Conservation (phyloP, 2,888 invertebrate species). For the Diploptera punctata region DNA sequence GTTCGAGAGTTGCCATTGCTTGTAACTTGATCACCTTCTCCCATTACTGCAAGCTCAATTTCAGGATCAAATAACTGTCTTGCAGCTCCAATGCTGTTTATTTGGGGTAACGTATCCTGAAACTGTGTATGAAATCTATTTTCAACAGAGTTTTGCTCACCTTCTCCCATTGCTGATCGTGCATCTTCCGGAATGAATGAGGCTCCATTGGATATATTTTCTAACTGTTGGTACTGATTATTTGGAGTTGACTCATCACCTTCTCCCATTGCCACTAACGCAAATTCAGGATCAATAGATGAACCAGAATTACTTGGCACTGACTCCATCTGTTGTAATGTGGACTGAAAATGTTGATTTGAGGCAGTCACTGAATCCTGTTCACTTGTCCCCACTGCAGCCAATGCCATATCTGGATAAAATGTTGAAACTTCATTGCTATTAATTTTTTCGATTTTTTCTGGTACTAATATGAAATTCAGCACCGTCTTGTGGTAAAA, state of each 20-base stretch:
- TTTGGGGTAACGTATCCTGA: conserved; percentile 2
- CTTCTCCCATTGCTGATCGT: conserved; percentile 33
- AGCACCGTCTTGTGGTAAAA: too few relatives aligned
- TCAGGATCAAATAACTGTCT: conserved; percentile 30
- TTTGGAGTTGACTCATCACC: conserved; percentile 15
- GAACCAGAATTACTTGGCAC: conserved; percentile 20
- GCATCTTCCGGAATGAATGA: conserved; percentile 34
- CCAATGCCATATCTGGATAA: conserved; percentile 37
- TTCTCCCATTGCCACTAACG: conserved; percentile 35
- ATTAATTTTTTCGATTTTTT: too few relatives aligned
- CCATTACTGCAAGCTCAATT: conserved; percentile 36
- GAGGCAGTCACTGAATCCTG: conserved; percentile 6
- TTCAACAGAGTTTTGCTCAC: not conserved
- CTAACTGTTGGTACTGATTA: not conserved
- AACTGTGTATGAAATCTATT: not conserved
- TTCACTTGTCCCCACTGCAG: conserved; percentile 23
- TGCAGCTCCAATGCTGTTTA: not conserved
- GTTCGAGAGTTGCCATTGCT: not conserved
- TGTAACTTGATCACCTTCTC: conserved; percentile 31
- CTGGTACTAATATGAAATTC: too few relatives aligned
- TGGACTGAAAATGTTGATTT: not conserved
- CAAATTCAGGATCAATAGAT: conserved; percentile 32
- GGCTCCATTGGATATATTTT: not conserved
- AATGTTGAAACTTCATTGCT: conserved; percentile 26
- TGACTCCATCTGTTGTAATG: conserved; percentile 11